A percentile compares a stretch with the other conserved stretches of the same genome.
phyloP scores from a whole-genome alignment of 2,113 vertebrate genomes.

The Natator depressus region DNA sequence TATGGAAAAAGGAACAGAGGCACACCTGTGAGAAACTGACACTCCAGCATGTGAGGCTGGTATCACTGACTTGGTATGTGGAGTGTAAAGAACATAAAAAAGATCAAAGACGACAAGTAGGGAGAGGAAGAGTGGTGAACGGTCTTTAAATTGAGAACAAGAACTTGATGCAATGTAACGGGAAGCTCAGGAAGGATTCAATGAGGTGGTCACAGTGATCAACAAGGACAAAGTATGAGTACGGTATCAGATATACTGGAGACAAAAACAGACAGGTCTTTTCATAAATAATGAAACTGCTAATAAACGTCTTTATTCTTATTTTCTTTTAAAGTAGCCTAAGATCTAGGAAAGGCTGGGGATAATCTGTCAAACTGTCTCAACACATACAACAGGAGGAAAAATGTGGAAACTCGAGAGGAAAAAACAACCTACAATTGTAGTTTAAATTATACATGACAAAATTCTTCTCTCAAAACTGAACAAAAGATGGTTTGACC shows the following conservation, averaged over 20 bases:
- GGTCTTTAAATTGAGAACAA: neutral
- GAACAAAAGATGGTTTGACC: neutral
- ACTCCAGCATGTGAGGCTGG: rapidly evolving
- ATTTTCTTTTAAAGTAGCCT: no score
- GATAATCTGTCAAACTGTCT: neutral
- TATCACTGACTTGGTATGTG: neutral
- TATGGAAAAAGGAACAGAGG: rapidly evolving
- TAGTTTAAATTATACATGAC: neutral
- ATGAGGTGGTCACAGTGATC: rapidly evolving
- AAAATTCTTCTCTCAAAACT: neutral
- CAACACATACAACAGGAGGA: neutral
- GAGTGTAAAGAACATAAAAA: rapidly evolving
- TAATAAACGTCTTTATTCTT: no score
- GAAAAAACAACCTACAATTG: neutral
- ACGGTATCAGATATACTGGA: no score
- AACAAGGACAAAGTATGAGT: neutral
- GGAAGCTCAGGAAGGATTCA: neutral
- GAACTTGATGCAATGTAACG: neutral
- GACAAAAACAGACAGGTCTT: no score
- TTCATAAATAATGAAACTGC: no score
- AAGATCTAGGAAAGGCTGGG: neutral
- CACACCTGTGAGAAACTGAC: neutral
- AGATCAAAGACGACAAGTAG: rapidly evolving
- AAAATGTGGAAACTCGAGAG: neutral
- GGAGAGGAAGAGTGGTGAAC: neutral